Evolutionary conservation across 2,888 invertebrate species (phyloP).

Genomic region (Athripsodes cinereus): DNA sequence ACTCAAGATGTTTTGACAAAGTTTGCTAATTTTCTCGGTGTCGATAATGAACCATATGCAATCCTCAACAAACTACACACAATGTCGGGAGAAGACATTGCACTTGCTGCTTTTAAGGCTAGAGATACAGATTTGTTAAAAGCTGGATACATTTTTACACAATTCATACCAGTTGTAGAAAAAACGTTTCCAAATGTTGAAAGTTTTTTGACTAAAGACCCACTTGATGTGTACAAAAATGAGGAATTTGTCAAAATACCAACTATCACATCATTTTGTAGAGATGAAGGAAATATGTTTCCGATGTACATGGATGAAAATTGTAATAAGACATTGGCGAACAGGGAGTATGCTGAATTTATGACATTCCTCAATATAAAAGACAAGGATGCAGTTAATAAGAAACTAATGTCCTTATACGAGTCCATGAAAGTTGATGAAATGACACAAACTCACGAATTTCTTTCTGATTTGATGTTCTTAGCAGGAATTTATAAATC

Average conservation of each 20-base stretch:
- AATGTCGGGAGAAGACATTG: neutral
- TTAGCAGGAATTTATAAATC: conserved; percentile 12
- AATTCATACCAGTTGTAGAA: conserved; percentile 30
- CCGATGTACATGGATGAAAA: conserved; percentile 2
- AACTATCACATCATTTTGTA: conserved; percentile 48
- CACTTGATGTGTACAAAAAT: conserved; percentile 42
- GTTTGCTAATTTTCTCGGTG: neutral
- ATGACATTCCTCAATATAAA: conserved; percentile 22
- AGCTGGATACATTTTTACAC: neutral
- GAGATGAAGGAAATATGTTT: conserved; percentile 47
- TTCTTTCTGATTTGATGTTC: conserved; percentile 14
- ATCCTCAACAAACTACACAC: neutral
- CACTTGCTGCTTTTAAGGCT: neutral
- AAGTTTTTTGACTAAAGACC: conserved; percentile 31
- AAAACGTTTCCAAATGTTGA: conserved; percentile 10
- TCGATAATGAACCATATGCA: neutral
- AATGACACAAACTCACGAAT: conserved; percentile 5
- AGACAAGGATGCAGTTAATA: conserved; percentile 36
- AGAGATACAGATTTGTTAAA: neutral
- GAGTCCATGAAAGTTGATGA: conserved; percentile 28
- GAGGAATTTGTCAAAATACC: conserved; percentile 43
- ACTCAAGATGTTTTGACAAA: neutral
- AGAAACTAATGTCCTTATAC: conserved; percentile 35
- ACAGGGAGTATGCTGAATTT: conserved; percentile 9
- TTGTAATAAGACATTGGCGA: neutral